phyloP scores from a whole-genome alignment of 2,888 invertebrate genomes.

The Limnephilus lunatus region DNA sequence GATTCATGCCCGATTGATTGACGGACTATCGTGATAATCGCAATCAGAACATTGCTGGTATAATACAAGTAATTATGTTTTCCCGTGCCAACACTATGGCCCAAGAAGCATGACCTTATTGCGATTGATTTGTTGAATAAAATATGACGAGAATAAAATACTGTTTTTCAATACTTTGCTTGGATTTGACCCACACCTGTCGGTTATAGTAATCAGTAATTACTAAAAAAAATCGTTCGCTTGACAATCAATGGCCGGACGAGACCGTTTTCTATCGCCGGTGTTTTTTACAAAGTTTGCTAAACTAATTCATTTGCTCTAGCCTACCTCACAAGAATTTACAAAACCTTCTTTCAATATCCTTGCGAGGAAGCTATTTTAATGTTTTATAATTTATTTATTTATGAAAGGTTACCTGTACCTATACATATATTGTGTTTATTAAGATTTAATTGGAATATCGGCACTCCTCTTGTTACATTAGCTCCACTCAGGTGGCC shows the following conservation, averaged over 20 bases:
- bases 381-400: too few species aligned
- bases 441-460: too few species aligned
- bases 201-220: not conserved
- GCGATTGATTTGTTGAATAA: not conserved
- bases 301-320: too few species aligned
- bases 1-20: constrained; percentile 44
- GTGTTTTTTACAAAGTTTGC: too few species aligned
- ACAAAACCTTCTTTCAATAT: too few species aligned
- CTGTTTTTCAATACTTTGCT: not conserved
- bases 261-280: not conserved
- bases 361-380: too few species aligned
- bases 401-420: too few species aligned
- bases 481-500: too few species aligned
- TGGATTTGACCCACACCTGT: not conserved
- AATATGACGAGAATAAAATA: not conserved
- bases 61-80: constrained; percentile 54
- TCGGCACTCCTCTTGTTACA: too few species aligned
- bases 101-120: not conserved
- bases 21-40: constrained; percentile 55
- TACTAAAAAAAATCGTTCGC: not conserved
- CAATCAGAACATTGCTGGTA: constrained; percentile 29
- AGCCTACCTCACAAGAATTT: too few species aligned
- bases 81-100: not conserved
- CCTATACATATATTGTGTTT: too few species aligned
- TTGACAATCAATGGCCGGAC: not conserved